Evolutionary conservation across 2,113 vertebrate genomes (phyloP), one percentile per base, ranked within the genome.

Genomic region (Silurus meridionalis): DNA sequence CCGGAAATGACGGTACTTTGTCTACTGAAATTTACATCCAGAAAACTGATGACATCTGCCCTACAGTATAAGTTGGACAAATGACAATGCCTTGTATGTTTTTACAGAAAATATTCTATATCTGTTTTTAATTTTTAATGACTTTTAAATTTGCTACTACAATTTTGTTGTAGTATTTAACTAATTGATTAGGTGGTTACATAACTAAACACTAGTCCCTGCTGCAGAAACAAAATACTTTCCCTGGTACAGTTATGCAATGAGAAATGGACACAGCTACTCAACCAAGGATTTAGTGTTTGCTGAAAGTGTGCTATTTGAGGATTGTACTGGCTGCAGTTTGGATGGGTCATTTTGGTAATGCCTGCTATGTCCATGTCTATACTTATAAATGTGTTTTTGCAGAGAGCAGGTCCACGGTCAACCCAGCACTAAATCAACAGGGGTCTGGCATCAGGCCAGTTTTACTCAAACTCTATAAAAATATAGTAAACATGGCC

Each of bases 351-450:
- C 57, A 74, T 64, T 89, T 80, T 83, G 60, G 53, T 53, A 83
- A 84, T 8, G 46, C 75, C 19, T 87, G 79, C 61, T 85, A 83
- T 87, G 87, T 84, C 85, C 64, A 60, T 83, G 87, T 87, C 75
- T 84, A 74, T 80, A 66, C 74, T 80, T 83, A 87, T 89, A 83
- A 88, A 90, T 88, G 80, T 91, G 89, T 89, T 91, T 88, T 86
- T 89, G 80, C 84, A 60, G 66, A 72, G 72, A 86, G 86, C 77
- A 79, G 72, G 64, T 80, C 86, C 85, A 90, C 86, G 74, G 80
- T 71, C 78, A 80, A 53, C 79, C 81, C 64, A 55, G 74, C 8
- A 60, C n/a, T 37, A 53, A 77, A 58, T 66, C 83, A 79, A 23
- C 63, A 85, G 61, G 21, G 72, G 83, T 46, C 80, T 50, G 75